Base-by-base conservation (phyloP, 2,797 vertebrate species). In the Bradypus variegatus region DNA sequence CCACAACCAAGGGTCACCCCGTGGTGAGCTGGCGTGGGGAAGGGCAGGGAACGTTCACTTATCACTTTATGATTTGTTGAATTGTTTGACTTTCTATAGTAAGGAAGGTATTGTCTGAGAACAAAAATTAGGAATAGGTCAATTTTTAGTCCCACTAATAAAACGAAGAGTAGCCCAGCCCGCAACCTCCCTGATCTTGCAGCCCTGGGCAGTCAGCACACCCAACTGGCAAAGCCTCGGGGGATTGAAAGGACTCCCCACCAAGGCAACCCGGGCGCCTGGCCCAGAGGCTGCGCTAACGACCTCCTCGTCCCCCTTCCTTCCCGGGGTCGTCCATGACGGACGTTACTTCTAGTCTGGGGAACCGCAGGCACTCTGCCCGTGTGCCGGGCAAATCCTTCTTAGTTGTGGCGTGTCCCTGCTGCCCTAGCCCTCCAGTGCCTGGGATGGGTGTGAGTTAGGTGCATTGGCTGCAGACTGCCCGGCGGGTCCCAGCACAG, bases 1-100 rank as follows among this genome's bases (percentile, higher is more conserved):
- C 21, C 19, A 4, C 27, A 10, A 4, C 5, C 15, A 1, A 5
- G 6, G n/a, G n/a, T 48, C 48, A 2, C 31, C 16, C 45, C 45
- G 29, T 38, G 29, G 13, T 19, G 62, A 18, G 16, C 41, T 6
- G 13, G 3, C 1, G 10, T 27, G 67, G 14, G 8, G 36, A 3
- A 2, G 6, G 36, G 27, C 14, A 19, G 60, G 29, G 33, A 23
- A 31, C 36, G 58, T 38, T 36, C 14, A 29, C 55, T 41, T 72
- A 53, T 53, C 36, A n/a, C 48, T 19, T 73, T 18, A 67, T 27
- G 18, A 18, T 5, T 62, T n/a, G 62, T 36, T 33, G 21, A 73
- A 76, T 19, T 65, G 15, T 13, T 73, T 84, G 9, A 38, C 65
- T 55, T 60, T 84, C 80, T 69, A 38, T 21, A 36, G 50, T 38